Evolutionary conservation across 2,797 vertebrate species (phyloP).

Genomic region (Manis crassicaudata): DNA sequence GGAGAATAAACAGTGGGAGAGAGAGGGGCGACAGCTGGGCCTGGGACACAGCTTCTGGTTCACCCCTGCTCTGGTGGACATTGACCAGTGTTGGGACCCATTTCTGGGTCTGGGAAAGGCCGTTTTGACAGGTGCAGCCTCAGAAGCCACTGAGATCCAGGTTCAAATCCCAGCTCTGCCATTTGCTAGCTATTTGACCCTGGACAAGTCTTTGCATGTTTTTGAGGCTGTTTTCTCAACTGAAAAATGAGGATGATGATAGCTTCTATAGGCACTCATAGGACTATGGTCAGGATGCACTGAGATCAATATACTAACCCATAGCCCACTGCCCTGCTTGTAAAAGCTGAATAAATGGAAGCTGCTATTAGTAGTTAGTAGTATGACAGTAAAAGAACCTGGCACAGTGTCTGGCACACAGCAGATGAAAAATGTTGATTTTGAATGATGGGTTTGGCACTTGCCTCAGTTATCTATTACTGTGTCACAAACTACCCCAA

Average conservation of each 20-base stretch:
- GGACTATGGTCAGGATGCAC: too few species aligned
- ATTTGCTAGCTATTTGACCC: neutral
- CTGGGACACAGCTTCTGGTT: neutral
- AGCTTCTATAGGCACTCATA: fast-evolving
- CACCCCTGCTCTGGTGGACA: neutral
- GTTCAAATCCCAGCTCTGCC: neutral
- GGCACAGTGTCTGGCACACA: neutral
- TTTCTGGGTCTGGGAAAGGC: neutral
- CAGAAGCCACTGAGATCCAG: neutral
- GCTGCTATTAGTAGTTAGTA: too few species aligned
- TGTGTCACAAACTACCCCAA: neutral
- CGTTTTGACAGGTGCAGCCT: neutral
- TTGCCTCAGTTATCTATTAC: neutral
- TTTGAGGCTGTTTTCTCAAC: neutral
- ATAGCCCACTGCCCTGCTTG: neutral
- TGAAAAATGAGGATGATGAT: neutral
- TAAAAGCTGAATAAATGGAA: neutral
- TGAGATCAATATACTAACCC: neutral
- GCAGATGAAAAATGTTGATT: neutral
- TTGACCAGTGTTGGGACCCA: neutral
- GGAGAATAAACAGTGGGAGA: neutral
- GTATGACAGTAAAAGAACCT: neutral
- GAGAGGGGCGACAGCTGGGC: neutral
- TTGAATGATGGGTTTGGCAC: neutral
- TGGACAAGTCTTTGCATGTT: neutral